These are phyloP conservation scores for Plotosus lineatus DNA, from an alignment of 2,113 vertebrate genomes.

Conservation along the genomic window DNA sequence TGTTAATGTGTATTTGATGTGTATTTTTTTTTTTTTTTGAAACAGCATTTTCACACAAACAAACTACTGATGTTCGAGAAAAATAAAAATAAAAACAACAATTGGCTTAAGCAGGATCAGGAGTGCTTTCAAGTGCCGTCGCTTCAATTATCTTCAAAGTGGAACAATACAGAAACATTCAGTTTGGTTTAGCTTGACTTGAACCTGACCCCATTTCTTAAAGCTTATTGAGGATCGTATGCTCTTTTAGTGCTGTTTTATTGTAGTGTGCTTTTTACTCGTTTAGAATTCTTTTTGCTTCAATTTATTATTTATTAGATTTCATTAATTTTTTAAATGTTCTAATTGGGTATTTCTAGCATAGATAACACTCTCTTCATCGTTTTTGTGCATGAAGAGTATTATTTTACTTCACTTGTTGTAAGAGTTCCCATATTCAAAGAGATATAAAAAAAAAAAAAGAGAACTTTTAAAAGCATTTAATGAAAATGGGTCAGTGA, in stretches of 20 bases:
- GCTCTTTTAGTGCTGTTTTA: conserved; percentile 71
- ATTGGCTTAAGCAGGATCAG: conserved; percentile 62
- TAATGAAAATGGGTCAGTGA: conserved; percentile 77
- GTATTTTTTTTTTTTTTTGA: conserved; percentile 63
- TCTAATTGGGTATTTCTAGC: conserved; percentile 74
- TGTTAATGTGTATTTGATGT: conserved; percentile 63
- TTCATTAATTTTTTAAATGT: conserved; percentile 85
- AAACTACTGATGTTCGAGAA: conserved; percentile 57
- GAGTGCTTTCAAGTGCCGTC: conserved; percentile 67
- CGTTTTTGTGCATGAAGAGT: conserved; percentile 73
- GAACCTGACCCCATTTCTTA: conserved; percentile 75
- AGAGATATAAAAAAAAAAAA: conserved; percentile 62
- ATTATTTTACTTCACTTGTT: conserved; percentile 77
- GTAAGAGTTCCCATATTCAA: conserved; percentile 77
- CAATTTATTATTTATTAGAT: conserved; percentile 84
- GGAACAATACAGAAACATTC: conserved; percentile 67
- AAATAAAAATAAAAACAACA: conserved; percentile 53
- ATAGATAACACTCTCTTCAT: conserved; percentile 67
- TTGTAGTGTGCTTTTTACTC: conserved; percentile 72
- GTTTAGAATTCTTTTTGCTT: conserved; percentile 78
- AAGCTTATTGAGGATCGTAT: conserved; percentile 72
- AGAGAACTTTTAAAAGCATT: conserved; percentile 74
- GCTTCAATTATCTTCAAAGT: conserved; percentile 74
- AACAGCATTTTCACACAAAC: conserved; percentile 62
- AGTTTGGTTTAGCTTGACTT: conserved; percentile 68